A percentile compares a stretch with the other conserved stretches of the same genome.
Evolutionary conservation across 2,113 vertebrate species (phyloP).

Genomic region (Podarcis muralis): DNA sequence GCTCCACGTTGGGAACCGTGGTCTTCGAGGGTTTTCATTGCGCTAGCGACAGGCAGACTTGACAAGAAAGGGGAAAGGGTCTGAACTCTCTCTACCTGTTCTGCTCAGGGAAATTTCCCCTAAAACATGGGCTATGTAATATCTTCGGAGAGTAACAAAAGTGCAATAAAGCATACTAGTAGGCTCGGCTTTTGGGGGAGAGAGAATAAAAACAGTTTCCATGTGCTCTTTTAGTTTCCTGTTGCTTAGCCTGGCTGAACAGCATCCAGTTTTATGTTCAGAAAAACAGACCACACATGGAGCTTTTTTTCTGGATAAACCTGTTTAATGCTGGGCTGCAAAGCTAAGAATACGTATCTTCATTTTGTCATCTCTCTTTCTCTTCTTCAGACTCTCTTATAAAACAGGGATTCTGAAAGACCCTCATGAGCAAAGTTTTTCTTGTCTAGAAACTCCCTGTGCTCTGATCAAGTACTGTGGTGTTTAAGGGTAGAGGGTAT

Average conservation of each 20-base stretch:
- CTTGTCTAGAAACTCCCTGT: neutral
- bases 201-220: neutral
- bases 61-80: neutral
- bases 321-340: neutral
- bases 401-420: too few relatives aligned
- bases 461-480: neutral
- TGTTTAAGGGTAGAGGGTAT: neutral
- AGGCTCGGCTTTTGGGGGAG: neutral
- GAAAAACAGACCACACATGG: neutral
- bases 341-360: neutral
- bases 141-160: neutral
- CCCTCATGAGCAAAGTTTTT: neutral
- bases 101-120: neutral
- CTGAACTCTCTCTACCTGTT: neutral
- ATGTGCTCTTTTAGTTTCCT: neutral
- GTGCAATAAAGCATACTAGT: neutral
- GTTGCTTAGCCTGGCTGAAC: neutral
- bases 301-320: neutral
- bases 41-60: neutral
- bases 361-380: neutral
- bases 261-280: neutral
- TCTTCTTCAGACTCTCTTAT: neutral
- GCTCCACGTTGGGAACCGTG: too few relatives aligned
- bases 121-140: neutral
- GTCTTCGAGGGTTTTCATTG: neutral